Evolutionary conservation across 1,140 invertebrate genomes (phyloP).

Genomic region (Holcopasites calliopsidis): DNA sequence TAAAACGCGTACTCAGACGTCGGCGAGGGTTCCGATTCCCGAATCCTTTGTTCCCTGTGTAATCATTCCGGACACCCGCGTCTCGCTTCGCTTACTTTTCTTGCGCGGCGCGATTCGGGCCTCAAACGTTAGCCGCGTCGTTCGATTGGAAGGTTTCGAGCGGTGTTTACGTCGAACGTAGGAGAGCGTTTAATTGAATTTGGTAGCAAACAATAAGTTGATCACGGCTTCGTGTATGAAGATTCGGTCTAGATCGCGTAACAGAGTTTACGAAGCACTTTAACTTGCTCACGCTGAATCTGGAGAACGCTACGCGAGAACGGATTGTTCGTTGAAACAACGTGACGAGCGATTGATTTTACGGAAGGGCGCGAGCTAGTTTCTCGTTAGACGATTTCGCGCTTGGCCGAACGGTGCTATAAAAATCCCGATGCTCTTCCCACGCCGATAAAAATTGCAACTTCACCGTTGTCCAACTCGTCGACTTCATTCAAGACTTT

Average conservation of each 20-base stretch:
- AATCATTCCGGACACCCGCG: slow-evolving; percentile 11
- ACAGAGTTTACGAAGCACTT: too few relatives aligned
- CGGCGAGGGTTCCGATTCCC: slow-evolving; percentile 16
- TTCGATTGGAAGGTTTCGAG: too few relatives aligned
- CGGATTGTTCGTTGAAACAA: background rate
- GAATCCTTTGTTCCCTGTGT: background rate
- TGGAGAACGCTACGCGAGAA: background rate
- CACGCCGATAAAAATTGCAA: too few relatives aligned
- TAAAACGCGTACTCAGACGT: slow-evolving; percentile 42
- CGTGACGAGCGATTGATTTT: background rate
- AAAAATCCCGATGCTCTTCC: background rate
- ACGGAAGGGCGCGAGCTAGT: background rate
- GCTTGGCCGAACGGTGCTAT: too few relatives aligned
- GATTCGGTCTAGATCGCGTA: too few relatives aligned
- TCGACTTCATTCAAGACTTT: too few relatives aligned
- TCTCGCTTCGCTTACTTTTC: background rate
- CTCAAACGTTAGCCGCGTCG: too few relatives aligned
- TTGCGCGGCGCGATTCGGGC: background rate
- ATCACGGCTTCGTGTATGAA: background rate
- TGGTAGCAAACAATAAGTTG: background rate
- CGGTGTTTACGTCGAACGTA: too few relatives aligned
- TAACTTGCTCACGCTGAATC: too few relatives aligned
- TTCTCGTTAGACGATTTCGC: background rate
- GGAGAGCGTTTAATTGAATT: too few relatives aligned
- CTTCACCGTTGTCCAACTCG: too few relatives aligned